Evolutionary conservation across 2,113 vertebrate genomes (phyloP), one percentile per base, ranked within the genome.

Genomic region (Dicrurus megarhynchus): DNA sequence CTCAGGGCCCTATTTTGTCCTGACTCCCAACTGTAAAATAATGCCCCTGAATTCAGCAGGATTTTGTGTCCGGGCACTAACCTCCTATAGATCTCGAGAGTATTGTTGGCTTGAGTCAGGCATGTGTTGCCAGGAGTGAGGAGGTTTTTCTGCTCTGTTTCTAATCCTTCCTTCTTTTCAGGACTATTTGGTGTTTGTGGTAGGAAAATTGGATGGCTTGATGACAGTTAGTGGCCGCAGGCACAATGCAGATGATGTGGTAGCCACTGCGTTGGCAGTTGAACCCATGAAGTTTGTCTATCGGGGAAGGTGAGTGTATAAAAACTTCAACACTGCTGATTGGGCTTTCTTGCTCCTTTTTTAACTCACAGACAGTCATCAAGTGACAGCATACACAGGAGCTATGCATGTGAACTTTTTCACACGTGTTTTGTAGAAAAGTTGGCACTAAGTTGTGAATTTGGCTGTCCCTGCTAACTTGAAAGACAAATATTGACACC

Each of bases 211-310:
- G 98, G 99, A 99, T 3, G 99, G 99, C 13, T 95, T 99, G 91
- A 99, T 99, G 99, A 98, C 99, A 68, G 99, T 99, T 15, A 98
- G 98, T 76, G 98, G 98, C 37, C 98, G 99, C 74, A 98, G 99
- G 92, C 99, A 99, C 96, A 99, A 98, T 4, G 99, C 99, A 0
- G 99, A 99, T 49, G 99, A 99, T 28, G 97, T 99, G 10, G 99
- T 99, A 57, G 99, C 99, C 89, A 99, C 99, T 0, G 99, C 99
- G 0, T 91, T 99, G 96, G 99, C 99, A 3, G 99, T 99, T 20
- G 99, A 99, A 77, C 99, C 99, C 79, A 99, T 99, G 99, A 99
- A 99, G 97, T 99, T 99, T 98, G 99, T 99, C 63, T 99, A 99
- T 97, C 98, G 99, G 94, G 99, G 99, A 95, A 99, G 99, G 99